phyloP scores from a whole-genome alignment of 2,888 invertebrate species.

The Crematogaster levior region DNA sequence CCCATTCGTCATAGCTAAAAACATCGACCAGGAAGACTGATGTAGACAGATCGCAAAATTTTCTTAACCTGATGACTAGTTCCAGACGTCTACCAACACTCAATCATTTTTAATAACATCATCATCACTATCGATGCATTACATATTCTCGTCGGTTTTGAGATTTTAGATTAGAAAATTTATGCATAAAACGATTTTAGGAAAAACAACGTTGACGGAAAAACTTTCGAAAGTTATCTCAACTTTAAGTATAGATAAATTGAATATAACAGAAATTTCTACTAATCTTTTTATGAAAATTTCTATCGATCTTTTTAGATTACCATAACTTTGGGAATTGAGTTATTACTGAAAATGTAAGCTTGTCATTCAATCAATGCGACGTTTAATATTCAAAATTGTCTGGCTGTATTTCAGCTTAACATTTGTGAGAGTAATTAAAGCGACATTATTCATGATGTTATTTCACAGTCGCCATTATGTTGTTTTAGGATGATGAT shows the following conservation, averaged over 20 bases:
- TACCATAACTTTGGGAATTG: not conserved
- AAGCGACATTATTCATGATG: slow-evolving; percentile 26
- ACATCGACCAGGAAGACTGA: slow-evolving; percentile 42
- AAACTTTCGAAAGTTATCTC: not conserved
- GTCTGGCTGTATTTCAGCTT: not conserved
- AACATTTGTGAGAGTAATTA: slow-evolving; percentile 22
- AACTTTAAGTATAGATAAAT: not conserved
- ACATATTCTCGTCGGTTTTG: not conserved
- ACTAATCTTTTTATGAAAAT: not conserved
- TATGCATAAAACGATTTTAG: not conserved
- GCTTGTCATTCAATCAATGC: not conserved
- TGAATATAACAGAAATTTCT: not conserved
- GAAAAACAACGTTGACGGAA: not conserved
- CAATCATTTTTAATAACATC: not conserved
- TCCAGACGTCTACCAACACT: not conserved
- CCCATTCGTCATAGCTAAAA: slow-evolving; percentile 48
- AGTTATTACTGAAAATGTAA: not conserved
- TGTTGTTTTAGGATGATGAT: slow-evolving; percentile 43
- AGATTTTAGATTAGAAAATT: not conserved
- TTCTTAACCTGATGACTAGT: not conserved
- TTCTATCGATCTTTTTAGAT: not conserved
- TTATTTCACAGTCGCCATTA: slow-evolving; percentile 35
- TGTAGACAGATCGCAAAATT: slow-evolving; percentile 35
- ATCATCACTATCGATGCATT: not conserved
- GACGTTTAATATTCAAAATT: slow-evolving; percentile 20